phyloP scores from a whole-genome alignment of 2,888 invertebrate genomes.

The Laothoe populi region DNA sequence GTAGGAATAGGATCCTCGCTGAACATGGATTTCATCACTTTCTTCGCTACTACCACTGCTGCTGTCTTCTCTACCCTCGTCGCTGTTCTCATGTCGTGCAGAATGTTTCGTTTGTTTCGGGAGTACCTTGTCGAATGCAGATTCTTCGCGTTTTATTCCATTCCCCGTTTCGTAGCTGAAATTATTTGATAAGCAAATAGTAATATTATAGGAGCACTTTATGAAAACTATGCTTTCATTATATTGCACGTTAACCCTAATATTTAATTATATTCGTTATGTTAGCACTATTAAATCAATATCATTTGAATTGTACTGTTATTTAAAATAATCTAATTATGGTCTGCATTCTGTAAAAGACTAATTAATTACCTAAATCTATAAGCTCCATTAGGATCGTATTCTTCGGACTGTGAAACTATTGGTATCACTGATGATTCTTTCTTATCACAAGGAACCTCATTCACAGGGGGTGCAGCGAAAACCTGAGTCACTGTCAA shows the following conservation, averaged over 20 bases:
- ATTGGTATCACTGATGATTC: constrained; percentile 79
- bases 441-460: constrained; percentile 62
- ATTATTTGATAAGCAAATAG: constrained; percentile 18
- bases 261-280: background rate
- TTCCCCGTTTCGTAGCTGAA: constrained; percentile 91
- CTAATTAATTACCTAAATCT: constrained; percentile 72
- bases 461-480: constrained; percentile 59
- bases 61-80: constrained; percentile 83
- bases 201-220: constrained; percentile 14
- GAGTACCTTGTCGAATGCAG: constrained; percentile 87
- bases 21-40: constrained; percentile 85
- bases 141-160: constrained; percentile 90
- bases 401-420: constrained; percentile 77
- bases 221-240: background rate
- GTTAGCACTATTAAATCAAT: background rate
- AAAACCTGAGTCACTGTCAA: constrained; percentile 48
- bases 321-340: background rate
- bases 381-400: constrained; percentile 80
- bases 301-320: background rate
- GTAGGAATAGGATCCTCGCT: constrained; percentile 88
- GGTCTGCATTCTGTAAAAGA: background rate
- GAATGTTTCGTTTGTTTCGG: constrained; percentile 55
- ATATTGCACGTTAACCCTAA: background rate
- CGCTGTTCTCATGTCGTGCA: constrained; percentile 68
- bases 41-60: constrained; percentile 81